Conservation (phyloP, 1,140 invertebrate species). For the Amyelois transitella region DNA sequence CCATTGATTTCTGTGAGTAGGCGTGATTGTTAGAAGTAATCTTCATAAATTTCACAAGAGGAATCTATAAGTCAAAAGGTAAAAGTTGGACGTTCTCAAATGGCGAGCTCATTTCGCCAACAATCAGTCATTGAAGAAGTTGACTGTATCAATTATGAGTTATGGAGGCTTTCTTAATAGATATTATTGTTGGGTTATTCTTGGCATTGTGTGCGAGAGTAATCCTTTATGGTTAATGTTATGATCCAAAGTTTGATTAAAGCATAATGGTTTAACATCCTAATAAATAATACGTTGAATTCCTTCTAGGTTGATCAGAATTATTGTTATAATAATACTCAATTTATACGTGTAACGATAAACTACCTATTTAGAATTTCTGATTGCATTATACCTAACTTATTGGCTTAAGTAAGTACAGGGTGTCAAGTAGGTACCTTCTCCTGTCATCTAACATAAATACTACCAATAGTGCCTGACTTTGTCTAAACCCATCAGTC, state of each 20-base stretch:
- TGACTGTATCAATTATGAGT: conserved; percentile 22
- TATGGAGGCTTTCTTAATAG: conserved; percentile 16
- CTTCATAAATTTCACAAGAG: conserved; percentile 59
- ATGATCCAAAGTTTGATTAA: background rate
- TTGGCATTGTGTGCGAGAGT: background rate
- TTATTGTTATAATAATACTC: background rate
- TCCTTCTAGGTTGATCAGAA: background rate
- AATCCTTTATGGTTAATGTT: background rate
- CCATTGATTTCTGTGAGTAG: conserved; percentile 56
- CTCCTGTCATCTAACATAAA: too few species aligned
- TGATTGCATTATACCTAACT: too few species aligned
- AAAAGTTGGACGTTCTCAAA: conserved; percentile 24
- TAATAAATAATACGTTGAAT: background rate
- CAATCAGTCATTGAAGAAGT: conserved; percentile 33
- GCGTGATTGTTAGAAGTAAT: conserved; percentile 52
- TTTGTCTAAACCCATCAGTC: too few species aligned
- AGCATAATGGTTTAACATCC: background rate
- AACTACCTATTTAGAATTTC: too few species aligned
- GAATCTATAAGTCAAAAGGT: conserved; percentile 34
- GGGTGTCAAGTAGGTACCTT: too few species aligned
- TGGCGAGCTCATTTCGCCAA: conserved; percentile 30
- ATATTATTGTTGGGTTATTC: conserved; percentile 14
- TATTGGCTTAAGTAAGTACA: too few species aligned
- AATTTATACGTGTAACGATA: background rate
- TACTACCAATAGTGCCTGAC: too few species aligned